Evolutionary conservation across 2,888 invertebrate genomes (phyloP).

Genomic region (Drosophila pegasa): DNA sequence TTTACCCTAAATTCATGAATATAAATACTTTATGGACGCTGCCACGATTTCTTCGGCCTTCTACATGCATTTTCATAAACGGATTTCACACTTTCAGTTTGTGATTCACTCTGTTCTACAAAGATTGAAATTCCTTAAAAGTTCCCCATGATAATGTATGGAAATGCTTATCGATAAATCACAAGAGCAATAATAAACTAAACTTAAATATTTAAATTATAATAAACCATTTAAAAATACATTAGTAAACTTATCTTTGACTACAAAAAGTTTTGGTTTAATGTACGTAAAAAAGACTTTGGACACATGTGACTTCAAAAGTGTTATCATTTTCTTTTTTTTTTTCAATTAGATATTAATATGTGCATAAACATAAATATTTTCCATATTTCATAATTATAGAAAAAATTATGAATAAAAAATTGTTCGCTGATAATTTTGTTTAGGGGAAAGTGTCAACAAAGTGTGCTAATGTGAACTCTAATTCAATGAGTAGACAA

Average conservation of each 20-base stretch:
- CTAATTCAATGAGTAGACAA: slow-evolving; percentile 12
- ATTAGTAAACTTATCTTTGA: neutral
- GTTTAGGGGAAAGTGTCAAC: neutral
- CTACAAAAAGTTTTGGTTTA: neutral
- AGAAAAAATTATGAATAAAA: slow-evolving; percentile 8
- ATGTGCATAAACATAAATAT: no score
- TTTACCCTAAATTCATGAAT: no score
- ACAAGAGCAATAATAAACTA: neutral
- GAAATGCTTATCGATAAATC: neutral
- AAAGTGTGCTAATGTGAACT: neutral
- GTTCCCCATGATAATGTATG: neutral
- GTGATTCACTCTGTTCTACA: neutral
- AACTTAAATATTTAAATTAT: neutral
- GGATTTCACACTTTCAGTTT: neutral
- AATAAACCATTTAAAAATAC: neutral
- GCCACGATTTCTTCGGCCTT: no score
- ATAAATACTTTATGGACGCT: no score
- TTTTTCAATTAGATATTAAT: neutral
- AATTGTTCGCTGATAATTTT: neutral
- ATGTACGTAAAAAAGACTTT: slow-evolving; percentile 8
- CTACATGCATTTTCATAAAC: neutral
- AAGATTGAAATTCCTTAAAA: neutral
- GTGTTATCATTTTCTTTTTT: neutral
- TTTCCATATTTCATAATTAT: neutral
- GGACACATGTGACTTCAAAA: neutral